Evolutionary conservation across 2,888 invertebrate species (phyloP).

Genomic region (Epinotia brunnichana): DNA sequence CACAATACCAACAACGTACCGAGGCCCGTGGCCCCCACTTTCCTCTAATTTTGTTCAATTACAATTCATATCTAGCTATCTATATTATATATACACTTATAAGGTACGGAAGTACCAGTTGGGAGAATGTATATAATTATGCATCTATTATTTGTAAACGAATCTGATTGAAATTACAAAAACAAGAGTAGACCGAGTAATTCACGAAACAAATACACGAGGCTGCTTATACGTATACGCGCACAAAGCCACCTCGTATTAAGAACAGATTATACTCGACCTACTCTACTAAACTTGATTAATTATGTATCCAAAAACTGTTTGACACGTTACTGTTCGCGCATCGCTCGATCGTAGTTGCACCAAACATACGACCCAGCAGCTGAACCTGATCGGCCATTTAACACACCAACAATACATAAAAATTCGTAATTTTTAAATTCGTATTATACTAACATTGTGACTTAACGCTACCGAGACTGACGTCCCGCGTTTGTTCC

Average conservation of each 20-base stretch:
- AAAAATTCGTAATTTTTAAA: conserved; percentile 29
- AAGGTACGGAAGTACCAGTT: conserved; percentile 15
- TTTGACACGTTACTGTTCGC: not conserved
- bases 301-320: not conserved
- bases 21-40: conserved; percentile 49
- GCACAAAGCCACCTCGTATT: not conserved
- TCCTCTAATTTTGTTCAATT: conserved; percentile 69
- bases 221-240: not conserved
- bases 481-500: conserved; percentile 35
- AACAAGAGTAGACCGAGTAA: not conserved
- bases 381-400: conserved; percentile 13
- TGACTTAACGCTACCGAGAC: conserved; percentile 31
- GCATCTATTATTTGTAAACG: conserved; percentile 27
- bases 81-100: conserved; percentile 39
- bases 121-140: conserved; percentile 26
- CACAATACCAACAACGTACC: conserved; percentile 56
- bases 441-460: conserved; percentile 40
- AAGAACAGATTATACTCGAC: not conserved
- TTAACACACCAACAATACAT: conserved; percentile 23
- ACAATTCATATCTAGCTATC: conserved; percentile 69
- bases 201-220: not conserved
- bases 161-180: conserved; percentile 2
- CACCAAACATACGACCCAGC: not conserved
- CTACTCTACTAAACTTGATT: not conserved
- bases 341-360: not conserved